These are phyloP conservation scores for Lasioglossum villosulum DNA, from an alignment of 2,888 invertebrate genomes.

Conservation along the genomic window DNA sequence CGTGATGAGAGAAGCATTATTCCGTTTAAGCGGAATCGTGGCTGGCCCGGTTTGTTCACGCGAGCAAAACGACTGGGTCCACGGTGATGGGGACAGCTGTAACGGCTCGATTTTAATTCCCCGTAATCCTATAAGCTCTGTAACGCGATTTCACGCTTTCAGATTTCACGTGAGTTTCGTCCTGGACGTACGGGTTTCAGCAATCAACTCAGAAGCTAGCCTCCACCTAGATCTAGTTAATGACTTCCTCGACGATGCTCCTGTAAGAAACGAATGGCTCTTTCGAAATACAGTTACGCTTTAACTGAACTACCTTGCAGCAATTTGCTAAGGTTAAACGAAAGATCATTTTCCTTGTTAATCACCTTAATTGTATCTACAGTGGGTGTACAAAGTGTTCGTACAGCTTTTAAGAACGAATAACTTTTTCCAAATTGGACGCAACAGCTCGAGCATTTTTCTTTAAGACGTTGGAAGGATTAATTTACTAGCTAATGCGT, in stretches of 20 bases:
- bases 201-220: neutral
- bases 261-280: conserved; percentile 5
- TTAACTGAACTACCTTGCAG: neutral
- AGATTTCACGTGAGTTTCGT: conserved; percentile 72
- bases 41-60: conserved; percentile 23
- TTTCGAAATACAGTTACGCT: conserved; percentile 10
- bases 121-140: conserved; percentile 78
- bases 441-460: too few relatives aligned
- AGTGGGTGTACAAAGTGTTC: too few relatives aligned
- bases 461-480: too few relatives aligned
- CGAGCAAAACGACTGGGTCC: conserved; percentile 23
- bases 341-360: neutral
- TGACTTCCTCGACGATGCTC: conserved; percentile 5
- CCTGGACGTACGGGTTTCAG: neutral
- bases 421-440: too few relatives aligned
- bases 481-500: too few relatives aligned
- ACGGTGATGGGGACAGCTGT: conserved; percentile 50
- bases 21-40: neutral
- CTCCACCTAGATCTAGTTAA: neutral
- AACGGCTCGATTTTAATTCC: conserved; percentile 77
- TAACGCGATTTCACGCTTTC: conserved; percentile 82
- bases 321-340: neutral
- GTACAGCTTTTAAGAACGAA: too few relatives aligned
- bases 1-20: conserved; percentile 20
- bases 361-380: neutral